Base-by-base conservation (phyloP, 2,888 invertebrate genomes). In the Amblyteles armatorius region DNA sequence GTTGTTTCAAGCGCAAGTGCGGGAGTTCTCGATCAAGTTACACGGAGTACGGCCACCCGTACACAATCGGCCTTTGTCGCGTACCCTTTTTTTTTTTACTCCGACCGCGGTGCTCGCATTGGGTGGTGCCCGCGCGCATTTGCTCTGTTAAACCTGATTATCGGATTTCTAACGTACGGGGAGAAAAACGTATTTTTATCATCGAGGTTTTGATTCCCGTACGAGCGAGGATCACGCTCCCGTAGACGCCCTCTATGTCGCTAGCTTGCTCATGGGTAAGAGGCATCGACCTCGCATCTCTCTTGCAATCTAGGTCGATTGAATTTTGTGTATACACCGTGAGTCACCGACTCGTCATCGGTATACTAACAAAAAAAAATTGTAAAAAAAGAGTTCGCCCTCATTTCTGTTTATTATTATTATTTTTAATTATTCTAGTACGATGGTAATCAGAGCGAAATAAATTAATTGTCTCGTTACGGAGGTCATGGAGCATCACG, bases 141-240 rank as follows among this genome's bases (percentile, higher is more conserved):
- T 44, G 80, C 80, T 81, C 85, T 83, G 71, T 81, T 76, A 78
- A 78, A 78, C 76, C 68, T 83, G 83, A 83, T 86, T 79, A 79
- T 85, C 85, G 79, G 60, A 85, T 76, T 48, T 82, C 71, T 74
- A 52, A 52, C 79, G 71, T 76, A 76, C 50, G 52, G 44, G 26
- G 40, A 22, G 71, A 79, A 67, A 48, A 44, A 74, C n/a, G 13
- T 85, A 82, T 82, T 76, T 82, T 85, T 82, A 82, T 82, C 82
- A n/a, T 50, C 44, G 29, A 16, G 16, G 63, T 13, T 63, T 33
- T 29, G 60, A 60, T 60, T 13, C 60, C 11, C 11, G 50, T 33
- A 67, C 29, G 22, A 73, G 57, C 52, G 82, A 29, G 68, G 68
- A 63, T 63, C 33, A 52, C 48, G 29, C 67, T 60, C 36, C 67